These are phyloP conservation scores for Novumbra hubbsi DNA, from an alignment of 2,797 vertebrate genomes.

Conservation along the genomic window DNA sequence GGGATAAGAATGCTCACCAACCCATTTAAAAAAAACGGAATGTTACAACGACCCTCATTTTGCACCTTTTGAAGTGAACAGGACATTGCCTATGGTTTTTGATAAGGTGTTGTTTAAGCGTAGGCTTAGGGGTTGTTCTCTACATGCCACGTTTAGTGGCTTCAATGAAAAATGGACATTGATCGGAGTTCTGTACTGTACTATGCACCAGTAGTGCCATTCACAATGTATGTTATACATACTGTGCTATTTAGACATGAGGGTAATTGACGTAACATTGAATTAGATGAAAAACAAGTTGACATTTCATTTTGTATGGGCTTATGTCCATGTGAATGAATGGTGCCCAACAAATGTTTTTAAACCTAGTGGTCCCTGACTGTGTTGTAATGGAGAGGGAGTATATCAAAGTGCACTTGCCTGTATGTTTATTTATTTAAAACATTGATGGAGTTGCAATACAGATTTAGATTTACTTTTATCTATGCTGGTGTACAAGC, in stretches of 20 bases:
- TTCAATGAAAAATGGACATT: background rate
- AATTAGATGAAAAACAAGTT: too few species aligned
- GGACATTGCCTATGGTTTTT: background rate
- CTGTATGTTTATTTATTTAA: constrained; percentile 63
- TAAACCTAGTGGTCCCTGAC: background rate
- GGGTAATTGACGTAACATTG: too few species aligned
- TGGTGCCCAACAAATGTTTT: background rate
- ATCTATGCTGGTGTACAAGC: constrained; percentile 37
- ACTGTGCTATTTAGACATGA: constrained; percentile 22
- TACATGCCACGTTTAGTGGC: background rate
- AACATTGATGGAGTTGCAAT: constrained; percentile 41
- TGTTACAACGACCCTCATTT: constrained; percentile 16
- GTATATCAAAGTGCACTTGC: constrained; percentile 16
- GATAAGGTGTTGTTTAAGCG: too few species aligned
- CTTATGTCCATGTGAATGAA: too few species aligned
- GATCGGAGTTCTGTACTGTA: background rate
- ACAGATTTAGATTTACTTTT: constrained; percentile 63
- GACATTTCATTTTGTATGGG: too few species aligned
- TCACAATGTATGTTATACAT: constrained; percentile 22
- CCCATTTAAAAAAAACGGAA: constrained; percentile 31
- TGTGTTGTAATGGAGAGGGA: constrained; percentile 25
- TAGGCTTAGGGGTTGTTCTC: too few species aligned
- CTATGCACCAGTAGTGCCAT: background rate
- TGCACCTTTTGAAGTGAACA: background rate
- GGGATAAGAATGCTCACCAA: constrained; percentile 40